A percentile compares a stretch with the other conserved stretches of the same genome.
Conservation (phyloP, 2,113 vertebrate species). For the Gadus chalcogrammus region DNA sequence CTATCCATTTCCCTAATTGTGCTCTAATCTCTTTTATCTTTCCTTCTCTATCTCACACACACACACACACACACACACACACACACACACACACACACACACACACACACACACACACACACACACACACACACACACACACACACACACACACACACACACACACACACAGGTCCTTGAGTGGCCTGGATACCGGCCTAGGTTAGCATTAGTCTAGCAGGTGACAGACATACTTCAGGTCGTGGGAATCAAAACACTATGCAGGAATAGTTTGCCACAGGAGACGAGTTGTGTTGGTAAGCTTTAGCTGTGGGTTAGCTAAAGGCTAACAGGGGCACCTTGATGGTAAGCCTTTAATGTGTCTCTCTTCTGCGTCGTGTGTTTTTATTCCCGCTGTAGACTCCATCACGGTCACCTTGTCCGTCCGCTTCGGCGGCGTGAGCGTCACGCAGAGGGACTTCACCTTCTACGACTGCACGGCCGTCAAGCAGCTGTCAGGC, state of each 20-base stretch:
- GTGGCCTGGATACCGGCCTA: not conserved
- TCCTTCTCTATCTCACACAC: slow-evolving; percentile 5
- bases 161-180: not conserved
- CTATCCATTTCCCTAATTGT: not conserved
- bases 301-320: no score
- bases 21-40: not conserved
- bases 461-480: slow-evolving; percentile 89
- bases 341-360: not conserved
- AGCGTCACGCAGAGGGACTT: slow-evolving; percentile 78
- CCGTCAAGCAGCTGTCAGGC: slow-evolving; percentile 81
- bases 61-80: not conserved
- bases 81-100: not conserved
- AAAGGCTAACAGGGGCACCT: no score
- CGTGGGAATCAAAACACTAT: no score
- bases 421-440: slow-evolving; percentile 82
- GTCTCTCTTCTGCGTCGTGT: slow-evolving; percentile 11
- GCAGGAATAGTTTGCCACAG: no score
- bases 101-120: not conserved
- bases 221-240: no score
- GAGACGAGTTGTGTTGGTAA: no score
- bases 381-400: slow-evolving; percentile 68
- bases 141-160: not conserved
- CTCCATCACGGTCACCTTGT: slow-evolving; percentile 80
- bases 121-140: not conserved
- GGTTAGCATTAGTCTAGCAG: not conserved